Base-by-base conservation (phyloP, 2,888 invertebrate species). In the Agonopterix subpropinquella region DNA sequence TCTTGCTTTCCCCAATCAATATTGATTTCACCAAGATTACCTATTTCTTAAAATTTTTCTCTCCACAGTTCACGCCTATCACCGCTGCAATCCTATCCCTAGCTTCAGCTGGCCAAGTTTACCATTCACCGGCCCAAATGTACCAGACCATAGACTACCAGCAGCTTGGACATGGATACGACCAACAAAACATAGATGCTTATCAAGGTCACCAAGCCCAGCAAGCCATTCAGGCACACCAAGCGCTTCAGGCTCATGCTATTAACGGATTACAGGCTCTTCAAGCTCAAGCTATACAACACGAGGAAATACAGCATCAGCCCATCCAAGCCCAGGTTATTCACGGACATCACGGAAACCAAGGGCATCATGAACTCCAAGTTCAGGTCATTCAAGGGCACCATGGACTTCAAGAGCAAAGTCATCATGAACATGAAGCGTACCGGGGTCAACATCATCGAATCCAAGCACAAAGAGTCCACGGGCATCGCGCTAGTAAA, bases 21-120 rank as follows among this genome's bases (percentile, higher is more conserved):
- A 5, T 28, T 5, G 28, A 28, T 5, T 28, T 1, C 5, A 7
- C 7, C 28, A 28, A 28, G 7, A 28, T 28, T 5, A 28, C 28
- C 7, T 28, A 28, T 28, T 28, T 28, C 28, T 28, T 28, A 7
- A 4, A 28, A 18, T 7, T 5, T 28, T 28, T 28, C 28, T 28
- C 28, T 28, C 28, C 28, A 2, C 72, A 85, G 85, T 57, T 79
- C 36, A 64, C 66, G 2, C 59, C 68, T 8, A 58, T 81, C 39
- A 58, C 73, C 39, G 58, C 73, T 9, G 73, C 76, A 37, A 61
- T 85, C 48, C 58, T 81, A 44, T 76, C 77, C 35, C 67, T 75
- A 1, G 74, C 80, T 43, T 66, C 77, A 53, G 79, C 80, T 0
- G 70, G 77, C 10, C 76, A 71, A 13, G 61, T 80, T 41, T 74